Evolutionary conservation across 2,797 vertebrate species (phyloP).

Genomic region (Microchirus variegatus): DNA sequence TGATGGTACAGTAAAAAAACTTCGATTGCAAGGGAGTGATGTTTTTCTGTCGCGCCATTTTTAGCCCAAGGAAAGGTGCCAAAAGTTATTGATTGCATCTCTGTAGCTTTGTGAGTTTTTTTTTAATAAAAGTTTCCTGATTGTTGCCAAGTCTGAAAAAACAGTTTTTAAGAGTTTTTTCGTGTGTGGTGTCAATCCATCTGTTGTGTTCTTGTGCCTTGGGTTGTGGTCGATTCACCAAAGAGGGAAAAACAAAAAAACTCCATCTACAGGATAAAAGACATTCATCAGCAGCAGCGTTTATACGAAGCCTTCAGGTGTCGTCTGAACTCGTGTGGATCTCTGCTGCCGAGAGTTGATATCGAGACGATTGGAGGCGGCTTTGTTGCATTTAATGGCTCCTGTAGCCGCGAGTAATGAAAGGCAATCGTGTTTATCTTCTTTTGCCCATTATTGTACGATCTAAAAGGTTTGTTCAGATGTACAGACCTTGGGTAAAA

Average conservation of each 20-base stretch:
- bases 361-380: slow-evolving; percentile 42
- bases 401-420: slow-evolving; percentile 39
- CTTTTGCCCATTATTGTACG: slow-evolving; percentile 40
- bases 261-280: slow-evolving; percentile 29
- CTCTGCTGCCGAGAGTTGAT: slow-evolving; percentile 51
- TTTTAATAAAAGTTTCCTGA: too few species aligned
- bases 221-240: slow-evolving; percentile 22
- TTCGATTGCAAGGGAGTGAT: too few species aligned
- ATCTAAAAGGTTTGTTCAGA: slow-evolving; percentile 65
- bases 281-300: slow-evolving; percentile 51
- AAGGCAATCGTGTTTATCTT: slow-evolving; percentile 63
- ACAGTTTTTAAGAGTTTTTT: not conserved
- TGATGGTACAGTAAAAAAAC: too few species aligned
- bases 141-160: too few species aligned
- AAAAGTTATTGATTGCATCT: too few species aligned
- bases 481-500: slow-evolving; percentile 27
- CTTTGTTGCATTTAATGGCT: slow-evolving; percentile 60
- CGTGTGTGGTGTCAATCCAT: not conserved
- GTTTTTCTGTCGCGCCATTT: too few species aligned
- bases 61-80: too few species aligned
- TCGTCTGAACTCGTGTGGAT: slow-evolving; percentile 40
- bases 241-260: not conserved
- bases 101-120: too few species aligned
- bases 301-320: slow-evolving; percentile 59
- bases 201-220: slow-evolving; percentile 16